Evolutionary conservation across 2,113 vertebrate species (phyloP).

Genomic region (Rhizomys pruinosus): DNA sequence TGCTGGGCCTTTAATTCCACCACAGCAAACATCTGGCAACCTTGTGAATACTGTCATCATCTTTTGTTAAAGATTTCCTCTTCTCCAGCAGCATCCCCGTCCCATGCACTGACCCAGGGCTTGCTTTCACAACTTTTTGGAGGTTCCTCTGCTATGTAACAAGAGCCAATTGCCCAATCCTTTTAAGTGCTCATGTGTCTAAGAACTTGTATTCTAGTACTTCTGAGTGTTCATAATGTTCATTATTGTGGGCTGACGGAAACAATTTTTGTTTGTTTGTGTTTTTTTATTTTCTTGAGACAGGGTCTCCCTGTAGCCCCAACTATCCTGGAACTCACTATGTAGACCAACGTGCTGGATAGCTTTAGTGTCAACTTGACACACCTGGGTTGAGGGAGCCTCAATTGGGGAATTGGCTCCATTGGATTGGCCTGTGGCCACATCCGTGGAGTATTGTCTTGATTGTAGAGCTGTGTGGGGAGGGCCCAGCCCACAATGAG

Average conservation of each 20-base stretch:
- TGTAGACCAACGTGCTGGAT: too few species aligned
- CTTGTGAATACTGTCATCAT: neutral
- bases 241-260: neutral
- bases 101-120: neutral
- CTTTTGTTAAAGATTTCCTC: neutral
- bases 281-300: too few species aligned
- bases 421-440: too few species aligned
- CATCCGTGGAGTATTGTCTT: too few species aligned
- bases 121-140: neutral
- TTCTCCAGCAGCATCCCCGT: fast-evolving
- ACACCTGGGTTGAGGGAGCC: too few species aligned
- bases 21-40: neutral
- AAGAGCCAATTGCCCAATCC: neutral
- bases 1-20: neutral
- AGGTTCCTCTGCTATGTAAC: neutral
- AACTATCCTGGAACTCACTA: too few species aligned
- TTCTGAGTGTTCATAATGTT: neutral
- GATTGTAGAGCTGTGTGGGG: too few species aligned
- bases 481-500: too few species aligned
- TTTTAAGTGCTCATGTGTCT: neutral
- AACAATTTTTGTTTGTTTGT: too few species aligned
- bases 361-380: too few species aligned
- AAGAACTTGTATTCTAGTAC: neutral
- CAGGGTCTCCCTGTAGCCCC: too few species aligned
- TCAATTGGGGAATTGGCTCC: too few species aligned